Evolutionary conservation across 2,797 vertebrate species (phyloP).

Genomic region (Platyrinchus mystaceus): DNA sequence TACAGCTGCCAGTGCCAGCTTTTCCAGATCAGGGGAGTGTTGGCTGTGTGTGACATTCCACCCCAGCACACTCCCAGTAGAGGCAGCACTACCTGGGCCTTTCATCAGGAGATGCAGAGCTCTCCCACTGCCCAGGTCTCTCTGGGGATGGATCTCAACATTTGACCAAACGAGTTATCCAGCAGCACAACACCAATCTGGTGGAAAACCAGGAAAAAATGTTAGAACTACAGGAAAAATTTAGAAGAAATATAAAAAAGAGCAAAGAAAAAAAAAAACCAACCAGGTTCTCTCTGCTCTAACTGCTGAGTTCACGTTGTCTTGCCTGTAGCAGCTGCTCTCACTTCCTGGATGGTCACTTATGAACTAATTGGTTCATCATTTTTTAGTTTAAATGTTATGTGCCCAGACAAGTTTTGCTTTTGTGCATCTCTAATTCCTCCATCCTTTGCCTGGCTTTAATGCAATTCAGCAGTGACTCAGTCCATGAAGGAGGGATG

Average conservation of each 20-base stretch:
- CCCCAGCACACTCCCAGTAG: neutral
- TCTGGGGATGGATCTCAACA: neutral
- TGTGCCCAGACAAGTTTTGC: constrained; percentile 62
- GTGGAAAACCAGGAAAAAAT: neutral
- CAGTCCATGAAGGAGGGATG: constrained; percentile 54
- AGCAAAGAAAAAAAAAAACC: neutral
- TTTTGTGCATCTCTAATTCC: constrained; percentile 50
- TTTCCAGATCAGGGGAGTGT: neutral
- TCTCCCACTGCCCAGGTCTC: neutral
- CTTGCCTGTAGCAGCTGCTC: neutral
- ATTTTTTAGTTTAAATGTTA: constrained; percentile 30
- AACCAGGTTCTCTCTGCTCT: neutral
- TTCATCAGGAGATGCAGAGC: neutral
- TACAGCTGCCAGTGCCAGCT: neutral
- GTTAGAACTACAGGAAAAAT: neutral
- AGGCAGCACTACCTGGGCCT: neutral
- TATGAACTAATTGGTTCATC: constrained; percentile 21
- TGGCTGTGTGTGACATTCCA: neutral
- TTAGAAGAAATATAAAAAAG: neutral
- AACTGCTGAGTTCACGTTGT: neutral
- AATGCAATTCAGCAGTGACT: constrained; percentile 59
- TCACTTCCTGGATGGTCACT: neutral
- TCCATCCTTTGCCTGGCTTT: constrained; percentile 63
- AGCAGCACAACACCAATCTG: neutral
- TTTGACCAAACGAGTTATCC: neutral